Base-by-base conservation (phyloP, 2,888 invertebrate genomes). In the Sarcophaga caerulescens region DNA sequence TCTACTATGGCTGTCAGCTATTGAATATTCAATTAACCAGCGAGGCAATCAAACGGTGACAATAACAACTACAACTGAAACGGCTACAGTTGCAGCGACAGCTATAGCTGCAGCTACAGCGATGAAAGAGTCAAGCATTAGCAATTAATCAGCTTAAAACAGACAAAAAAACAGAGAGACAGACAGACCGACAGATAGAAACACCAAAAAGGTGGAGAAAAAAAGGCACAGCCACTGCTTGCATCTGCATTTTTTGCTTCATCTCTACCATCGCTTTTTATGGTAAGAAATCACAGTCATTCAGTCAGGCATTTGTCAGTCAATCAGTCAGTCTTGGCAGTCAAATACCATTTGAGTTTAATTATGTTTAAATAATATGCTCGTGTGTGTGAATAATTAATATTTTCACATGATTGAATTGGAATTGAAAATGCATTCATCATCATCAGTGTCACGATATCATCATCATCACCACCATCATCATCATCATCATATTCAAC, bases 371-470 rank as follows among this genome's bases (percentile, higher is more conserved):
- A 81, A 87, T 82, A 85, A 85, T 82, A 85, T 68, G 35, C 35
- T 2, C 35, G 35, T 35, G 35, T 35, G 35, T 35, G 10, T 35
- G 85, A 76, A 77, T 82, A 85, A 85, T 85, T 87, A 87, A 87
- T 68, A 85, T 85, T 80, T 87, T 87, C 80, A 82, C 82, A 82
- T 85, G 71, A 87, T 74, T 80, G 71, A 78, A 87, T 85, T 79
- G 75, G 44, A 84, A 84, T 65, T 71, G 69, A 60, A 76, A 81
- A 57, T 65, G 65, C 63, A 78, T 71, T 74, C 68, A 60, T 84
- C 60, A 74, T 71, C 8, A 19, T 35, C 52, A n/a, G 17, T 66
- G 65, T 3, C 8, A 45, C 10, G 19, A 68, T 73, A 21, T 35
- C 62, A 78, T 35, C 62, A 35, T 23, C 35, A 45, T 10, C 19